Conservation (phyloP, 2,797 vertebrate species). For the Tokudaia tokunoshimensis region DNA sequence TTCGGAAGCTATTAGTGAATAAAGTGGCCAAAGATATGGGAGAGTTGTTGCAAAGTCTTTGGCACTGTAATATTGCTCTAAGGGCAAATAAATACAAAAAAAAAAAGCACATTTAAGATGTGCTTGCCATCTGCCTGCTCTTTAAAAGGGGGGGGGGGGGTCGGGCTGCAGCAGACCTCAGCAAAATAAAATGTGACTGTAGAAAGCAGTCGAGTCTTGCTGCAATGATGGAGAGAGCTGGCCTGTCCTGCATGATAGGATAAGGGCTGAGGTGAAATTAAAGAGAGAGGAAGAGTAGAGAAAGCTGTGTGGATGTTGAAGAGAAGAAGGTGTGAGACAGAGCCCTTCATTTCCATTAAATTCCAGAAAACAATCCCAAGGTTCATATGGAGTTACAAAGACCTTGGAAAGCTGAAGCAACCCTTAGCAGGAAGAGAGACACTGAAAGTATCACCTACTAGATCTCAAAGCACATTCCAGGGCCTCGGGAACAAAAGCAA, state of each 20-base stretch:
- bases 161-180: neutral
- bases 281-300: neutral
- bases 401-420: neutral
- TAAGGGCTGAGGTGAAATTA: neutral
- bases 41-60: neutral
- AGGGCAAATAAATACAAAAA: neutral
- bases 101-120: neutral
- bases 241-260: neutral
- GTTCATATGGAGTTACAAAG: no score
- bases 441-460: neutral
- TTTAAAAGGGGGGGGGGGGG: neutral
- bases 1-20: constrained; percentile 21
- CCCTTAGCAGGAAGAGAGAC: neutral
- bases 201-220: neutral
- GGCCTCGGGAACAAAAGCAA: neutral
- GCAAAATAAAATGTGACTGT: neutral
- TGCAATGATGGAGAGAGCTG: neutral
- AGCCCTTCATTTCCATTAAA: neutral
- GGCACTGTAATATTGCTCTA: constrained; percentile 9
- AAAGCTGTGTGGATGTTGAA: neutral
- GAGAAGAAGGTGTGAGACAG: neutral
- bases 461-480: neutral
- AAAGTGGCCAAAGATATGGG: neutral
- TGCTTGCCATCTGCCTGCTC: neutral
- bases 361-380: neutral